Percentiles rank a stretch among this genome's conserved stretches.
Evolutionary conservation across 2,888 invertebrate genomes (phyloP).

Genomic region (Anorthoa munda): DNA sequence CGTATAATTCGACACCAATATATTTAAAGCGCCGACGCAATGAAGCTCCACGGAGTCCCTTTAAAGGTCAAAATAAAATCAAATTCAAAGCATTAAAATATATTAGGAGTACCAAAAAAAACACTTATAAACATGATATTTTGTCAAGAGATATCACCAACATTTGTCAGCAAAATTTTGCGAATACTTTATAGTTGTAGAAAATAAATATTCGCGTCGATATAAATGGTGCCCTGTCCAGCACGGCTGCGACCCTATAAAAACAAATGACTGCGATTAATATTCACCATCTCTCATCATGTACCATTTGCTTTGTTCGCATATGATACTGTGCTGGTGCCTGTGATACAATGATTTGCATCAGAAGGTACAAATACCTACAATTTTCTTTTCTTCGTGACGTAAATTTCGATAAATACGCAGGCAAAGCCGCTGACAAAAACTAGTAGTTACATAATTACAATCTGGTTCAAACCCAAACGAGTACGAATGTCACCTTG

Average conservation of each 20-base stretch:
- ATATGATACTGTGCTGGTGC: too few species aligned
- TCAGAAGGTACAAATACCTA: too few species aligned
- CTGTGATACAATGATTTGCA: too few species aligned
- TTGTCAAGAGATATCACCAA: not conserved
- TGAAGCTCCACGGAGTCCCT: too few species aligned
- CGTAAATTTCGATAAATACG: too few species aligned
- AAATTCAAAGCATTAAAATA: not conserved
- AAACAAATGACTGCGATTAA: constrained; percentile 61
- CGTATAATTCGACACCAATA: too few species aligned
- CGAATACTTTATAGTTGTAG: not conserved
- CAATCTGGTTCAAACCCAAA: not conserved
- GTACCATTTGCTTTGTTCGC: constrained; percentile 38
- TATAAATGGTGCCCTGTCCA: constrained; percentile 47
- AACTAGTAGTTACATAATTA: not conserved
- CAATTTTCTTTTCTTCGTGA: too few species aligned
- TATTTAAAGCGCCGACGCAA: too few species aligned
- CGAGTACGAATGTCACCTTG: not conserved
- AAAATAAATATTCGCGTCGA: constrained; percentile 29
- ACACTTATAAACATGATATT: not conserved
- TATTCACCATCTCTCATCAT: constrained; percentile 48
- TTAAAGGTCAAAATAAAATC: not conserved
- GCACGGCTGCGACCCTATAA: constrained; percentile 50
- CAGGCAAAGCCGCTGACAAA: too few species aligned
- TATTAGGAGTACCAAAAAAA: not conserved
- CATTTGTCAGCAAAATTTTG: not conserved